Conservation (phyloP, 2,888 invertebrate species). For the Macrosiphum euphorbiae region DNA sequence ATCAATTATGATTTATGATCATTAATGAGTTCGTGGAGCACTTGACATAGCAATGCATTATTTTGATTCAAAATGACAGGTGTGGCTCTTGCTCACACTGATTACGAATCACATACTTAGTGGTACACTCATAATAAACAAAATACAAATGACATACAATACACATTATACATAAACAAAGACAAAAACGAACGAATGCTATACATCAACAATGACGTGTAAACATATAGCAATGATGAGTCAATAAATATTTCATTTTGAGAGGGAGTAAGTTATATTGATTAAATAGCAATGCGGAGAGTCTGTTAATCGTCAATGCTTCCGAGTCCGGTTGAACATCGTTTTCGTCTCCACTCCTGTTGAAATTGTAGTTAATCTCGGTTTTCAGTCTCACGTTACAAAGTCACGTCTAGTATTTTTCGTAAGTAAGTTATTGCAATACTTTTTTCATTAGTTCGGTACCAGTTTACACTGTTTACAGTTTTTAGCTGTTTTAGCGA, state of each 20-base stretch:
- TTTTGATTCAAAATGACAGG: no score
- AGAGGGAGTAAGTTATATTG: neutral
- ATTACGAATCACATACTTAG: no score
- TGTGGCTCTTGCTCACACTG: no score
- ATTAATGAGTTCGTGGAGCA: no score
- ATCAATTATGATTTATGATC: no score
- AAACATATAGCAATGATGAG: neutral
- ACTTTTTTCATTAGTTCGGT: neutral
- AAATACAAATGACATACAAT: no score
- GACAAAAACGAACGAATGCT: no score
- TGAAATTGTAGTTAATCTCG: neutral
- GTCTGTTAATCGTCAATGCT: neutral
- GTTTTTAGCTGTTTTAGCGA: neutral
- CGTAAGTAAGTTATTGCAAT: conserved; percentile 4
- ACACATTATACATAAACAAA: no score
- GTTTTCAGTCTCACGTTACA: neutral
- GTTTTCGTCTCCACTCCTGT: neutral
- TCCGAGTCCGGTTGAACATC: neutral
- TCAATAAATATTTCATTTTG: neutral
- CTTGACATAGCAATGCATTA: no score
- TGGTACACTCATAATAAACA: no score
- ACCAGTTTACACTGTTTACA: neutral
- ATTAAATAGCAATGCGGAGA: neutral
- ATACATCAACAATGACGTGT: neutral
- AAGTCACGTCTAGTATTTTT: neutral